Evolutionary conservation across 2,797 vertebrate genomes (phyloP).

Genomic region (Vultur gryphus): DNA sequence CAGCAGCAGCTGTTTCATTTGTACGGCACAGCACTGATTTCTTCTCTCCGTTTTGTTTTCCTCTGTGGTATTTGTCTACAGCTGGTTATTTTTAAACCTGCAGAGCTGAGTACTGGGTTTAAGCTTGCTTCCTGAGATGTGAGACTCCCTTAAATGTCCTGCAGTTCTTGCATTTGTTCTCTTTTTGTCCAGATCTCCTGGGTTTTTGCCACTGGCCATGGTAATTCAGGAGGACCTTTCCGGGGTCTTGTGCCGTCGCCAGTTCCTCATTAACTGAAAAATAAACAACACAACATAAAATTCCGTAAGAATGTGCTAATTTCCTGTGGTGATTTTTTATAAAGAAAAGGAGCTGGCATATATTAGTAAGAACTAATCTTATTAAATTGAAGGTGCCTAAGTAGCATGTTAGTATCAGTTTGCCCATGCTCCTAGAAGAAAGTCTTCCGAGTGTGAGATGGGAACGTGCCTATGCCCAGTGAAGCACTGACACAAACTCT

Average conservation of each 20-base stretch:
- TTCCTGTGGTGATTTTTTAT: not conserved
- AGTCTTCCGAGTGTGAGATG: not conserved
- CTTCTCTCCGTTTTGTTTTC: not conserved
- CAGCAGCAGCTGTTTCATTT: not conserved
- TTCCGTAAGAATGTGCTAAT: not conserved
- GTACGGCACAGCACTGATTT: not conserved
- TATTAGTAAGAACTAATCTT: not conserved
- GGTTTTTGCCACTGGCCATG: not conserved
- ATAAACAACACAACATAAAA: not conserved
- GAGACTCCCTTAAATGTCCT: not conserved
- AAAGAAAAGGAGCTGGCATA: not conserved
- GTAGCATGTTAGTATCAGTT: not conserved
- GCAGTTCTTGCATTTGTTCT: not conserved
- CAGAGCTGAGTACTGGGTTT: not conserved
- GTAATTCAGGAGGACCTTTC: not conserved
- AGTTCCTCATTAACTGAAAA: conserved; percentile 68
- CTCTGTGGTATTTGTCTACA: not conserved
- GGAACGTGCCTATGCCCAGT: not conserved
- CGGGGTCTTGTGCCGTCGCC: not conserved
- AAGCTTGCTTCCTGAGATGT: not conserved
- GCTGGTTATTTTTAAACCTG: not conserved
- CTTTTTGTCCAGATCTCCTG: not conserved
- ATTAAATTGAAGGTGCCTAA: not conserved
- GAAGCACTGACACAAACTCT: accelerated
- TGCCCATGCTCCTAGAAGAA: not conserved